A percentile compares a stretch with the other conserved stretches of the same genome.
phyloP scores from a whole-genome alignment of 1,140 invertebrate genomes.

The Drosophila miranda region DNA sequence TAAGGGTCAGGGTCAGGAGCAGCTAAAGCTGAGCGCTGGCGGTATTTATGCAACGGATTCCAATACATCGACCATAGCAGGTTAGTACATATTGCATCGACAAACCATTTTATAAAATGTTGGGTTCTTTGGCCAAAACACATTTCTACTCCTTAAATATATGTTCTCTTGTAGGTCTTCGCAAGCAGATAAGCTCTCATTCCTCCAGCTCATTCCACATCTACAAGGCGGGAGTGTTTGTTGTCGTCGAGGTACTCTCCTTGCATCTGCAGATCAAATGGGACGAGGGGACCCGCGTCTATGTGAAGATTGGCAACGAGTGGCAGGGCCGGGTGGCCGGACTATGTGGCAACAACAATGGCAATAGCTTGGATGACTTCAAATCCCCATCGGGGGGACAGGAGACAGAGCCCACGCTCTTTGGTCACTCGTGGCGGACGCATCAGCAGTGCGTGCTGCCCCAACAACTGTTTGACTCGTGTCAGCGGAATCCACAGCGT shows the following conservation, averaged over 20 bases:
- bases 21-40: too few species aligned
- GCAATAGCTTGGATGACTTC: slow-evolving; percentile 91
- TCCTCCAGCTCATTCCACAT: slow-evolving; percentile 68
- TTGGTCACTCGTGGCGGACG: slow-evolving; percentile 94
- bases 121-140: too few species aligned
- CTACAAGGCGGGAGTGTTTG: slow-evolving; percentile 87
- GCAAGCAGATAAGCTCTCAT: slow-evolving; percentile 51
- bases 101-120: too few species aligned
- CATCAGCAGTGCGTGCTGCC: slow-evolving; percentile 60
- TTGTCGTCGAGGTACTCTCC: slow-evolving; percentile 90
- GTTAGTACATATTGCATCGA: neutral
- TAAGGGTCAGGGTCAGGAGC: slow-evolving; percentile 71
- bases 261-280: slow-evolving; percentile 92
- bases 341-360: slow-evolving; percentile 95
- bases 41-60: too few species aligned
- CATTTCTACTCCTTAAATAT: too few species aligned
- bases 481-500: slow-evolving; percentile 88
- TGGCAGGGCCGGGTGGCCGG: slow-evolving; percentile 92
- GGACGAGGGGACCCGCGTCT: slow-evolving; percentile 92
- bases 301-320: slow-evolving; percentile 88
- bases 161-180: neutral
- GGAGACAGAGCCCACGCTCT: slow-evolving; percentile 88
- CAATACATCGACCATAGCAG: neutral
- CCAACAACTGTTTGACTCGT: slow-evolving; percentile 86
- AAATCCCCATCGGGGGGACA: slow-evolving; percentile 90